phyloP scores from a whole-genome alignment of 2,888 invertebrate genomes.

The Chrysopilus asiliformis region DNA sequence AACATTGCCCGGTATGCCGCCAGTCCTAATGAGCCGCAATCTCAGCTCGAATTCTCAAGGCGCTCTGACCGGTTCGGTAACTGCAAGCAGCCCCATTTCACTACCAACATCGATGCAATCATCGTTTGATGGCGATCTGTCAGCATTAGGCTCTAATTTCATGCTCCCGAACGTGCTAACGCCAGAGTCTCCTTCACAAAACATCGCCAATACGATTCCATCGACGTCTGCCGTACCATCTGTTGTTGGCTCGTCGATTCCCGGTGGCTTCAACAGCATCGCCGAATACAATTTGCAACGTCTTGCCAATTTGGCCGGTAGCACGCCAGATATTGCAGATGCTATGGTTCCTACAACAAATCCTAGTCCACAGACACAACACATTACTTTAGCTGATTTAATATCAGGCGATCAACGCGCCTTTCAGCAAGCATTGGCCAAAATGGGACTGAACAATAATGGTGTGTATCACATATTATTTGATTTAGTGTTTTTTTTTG shows the following conservation, averaged over 20 bases:
- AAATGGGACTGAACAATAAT: conserved; percentile 57
- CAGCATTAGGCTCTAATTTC: conserved; percentile 38
- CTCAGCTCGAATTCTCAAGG: conserved; percentile 24
- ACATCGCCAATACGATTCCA: conserved; percentile 24
- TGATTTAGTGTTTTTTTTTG: conserved; percentile 4
- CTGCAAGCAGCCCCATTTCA: conserved; percentile 55
- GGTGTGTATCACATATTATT: conserved; percentile 37
- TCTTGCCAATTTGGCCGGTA: conserved; percentile 68
- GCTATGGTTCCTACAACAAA: conserved; percentile 32
- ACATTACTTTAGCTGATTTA: conserved; percentile 64
- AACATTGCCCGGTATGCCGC: conserved; percentile 41
- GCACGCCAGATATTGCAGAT: conserved; percentile 37
- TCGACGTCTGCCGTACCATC: conserved; percentile 30
- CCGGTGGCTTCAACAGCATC: conserved; percentile 50
- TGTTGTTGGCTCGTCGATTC: conserved; percentile 22
- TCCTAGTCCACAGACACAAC: conserved; percentile 45
- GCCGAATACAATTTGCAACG: conserved; percentile 79
- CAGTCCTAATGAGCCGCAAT: conserved; percentile 21
- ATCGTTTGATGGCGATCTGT: conserved; percentile 65
- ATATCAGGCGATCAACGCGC: conserved; percentile 63
- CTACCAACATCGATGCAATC: conserved; percentile 56
- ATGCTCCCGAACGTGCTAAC: conserved; percentile 28
- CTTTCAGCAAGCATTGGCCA: conserved; percentile 75
- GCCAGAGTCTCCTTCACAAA: conserved; percentile 35
- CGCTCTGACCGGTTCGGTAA: conserved; percentile 27